Base-by-base conservation (phyloP, 2,888 invertebrate species). In the Dione juno region DNA sequence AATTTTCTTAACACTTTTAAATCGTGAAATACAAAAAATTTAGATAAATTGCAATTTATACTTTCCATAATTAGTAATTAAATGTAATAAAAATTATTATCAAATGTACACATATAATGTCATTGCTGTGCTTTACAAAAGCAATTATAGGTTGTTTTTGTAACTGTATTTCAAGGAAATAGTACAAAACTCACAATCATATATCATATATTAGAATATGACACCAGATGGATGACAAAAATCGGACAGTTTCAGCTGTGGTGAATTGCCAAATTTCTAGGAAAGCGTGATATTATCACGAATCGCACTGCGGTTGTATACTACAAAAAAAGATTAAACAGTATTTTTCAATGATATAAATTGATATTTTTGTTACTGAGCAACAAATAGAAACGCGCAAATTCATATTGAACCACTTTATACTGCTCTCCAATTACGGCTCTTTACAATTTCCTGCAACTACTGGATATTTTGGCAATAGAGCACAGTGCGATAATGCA, bases 391-490 rank as follows among this genome's bases (percentile, higher is more conserved):
- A 59, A 66, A 45, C 50, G 64, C 54, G 58, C 64, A 69, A 66
- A 69, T 61, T 65, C 16, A 48, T 54, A 69, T 72, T 72, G 71
- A 72, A 72, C 71, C 71, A 72, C 71, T 72, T 72, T 72, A 72
- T 52, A 69, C 71, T 58, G 65, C 66, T 67, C 66, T 65, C 45
- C 45, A 59, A 66, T 54, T 66, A 66, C 41, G 66, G 61, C 53
- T 66, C 57, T 63, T 69, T 40, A 54, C 35, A 66, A 45, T 54
- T 66, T 28, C 61, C 40, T 59, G 48, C 53, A 76, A 66, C 77
- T 73, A 77, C 71, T 72, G 76, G 76, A 74, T 71, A 66, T 80
- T 78, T 78, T 78, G 77, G 73, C 77, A 77, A 79, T 71, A 74
- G 77, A 72, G 64, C 68, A 61, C 71, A 76, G 75, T 71, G 75